Evolutionary conservation across 1,140 invertebrate genomes (phyloP), one percentile per base, ranked within the genome.

Genomic region (Aleiodes sp.): DNA sequence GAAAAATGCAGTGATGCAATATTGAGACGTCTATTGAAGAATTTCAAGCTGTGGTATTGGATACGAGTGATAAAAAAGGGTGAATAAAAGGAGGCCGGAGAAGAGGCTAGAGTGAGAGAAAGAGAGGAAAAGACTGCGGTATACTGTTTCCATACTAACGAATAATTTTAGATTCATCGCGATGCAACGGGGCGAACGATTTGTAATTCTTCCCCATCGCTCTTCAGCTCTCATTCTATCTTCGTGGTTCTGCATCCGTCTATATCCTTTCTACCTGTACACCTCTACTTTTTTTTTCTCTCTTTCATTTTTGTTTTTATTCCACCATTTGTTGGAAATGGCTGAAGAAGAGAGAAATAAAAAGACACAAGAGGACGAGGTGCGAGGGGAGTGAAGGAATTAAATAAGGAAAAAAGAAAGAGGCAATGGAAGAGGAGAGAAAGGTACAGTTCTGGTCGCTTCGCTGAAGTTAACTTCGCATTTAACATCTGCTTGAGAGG

Each of bases 161-260:
- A 84, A 84, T 85, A 84, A 86, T 85, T 82, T 79, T 74, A 81
- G 78, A 84, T 85, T 84, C 82, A 85, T 84, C 79, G 78, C 74
- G 78, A 82, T 82, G 82, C 81, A 82, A 73, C 71, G 70, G 73
- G 75, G 76, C 78, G 76, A 82, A 76, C 78, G 79, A 83, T 81
- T 86, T 86, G 83, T 82, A 84, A 86, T 86, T 86, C 83, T 81
- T 82, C 84, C 80, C 80, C 76, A 77, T 71, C 74, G 70, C 73
- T 75, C 72, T 69, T 73, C 70, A 24, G 65, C 66, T 68, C 65
- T 70, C 65, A 69, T 74, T 66, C 37, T 67, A 21, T 19, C 14
- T 4, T 21, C 43, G n/a, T 19, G 16, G 19, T 21, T n/a, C n/a
- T 52, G 43, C 43, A 9, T 21, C 43, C 8, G 16, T 9, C 14